Conservation (phyloP, 2,888 invertebrate genomes). For the Gari tellinella region DNA sequence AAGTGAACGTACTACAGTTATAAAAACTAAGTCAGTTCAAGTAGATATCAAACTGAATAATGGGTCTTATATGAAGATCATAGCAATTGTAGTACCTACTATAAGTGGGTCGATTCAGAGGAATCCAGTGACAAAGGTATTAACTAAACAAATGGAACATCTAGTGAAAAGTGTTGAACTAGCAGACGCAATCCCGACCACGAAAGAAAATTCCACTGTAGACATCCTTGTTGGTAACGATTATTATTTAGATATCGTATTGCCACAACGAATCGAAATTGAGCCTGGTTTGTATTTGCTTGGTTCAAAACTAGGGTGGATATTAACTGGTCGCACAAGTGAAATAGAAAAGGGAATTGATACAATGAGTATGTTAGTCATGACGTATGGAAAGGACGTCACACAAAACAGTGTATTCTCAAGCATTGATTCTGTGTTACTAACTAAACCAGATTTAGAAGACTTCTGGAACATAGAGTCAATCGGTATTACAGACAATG, state of each 20-base stretch:
- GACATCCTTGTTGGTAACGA: conserved; percentile 7
- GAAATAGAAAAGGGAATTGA: not conserved
- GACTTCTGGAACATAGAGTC: no score
- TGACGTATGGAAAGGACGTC: conserved; percentile 1
- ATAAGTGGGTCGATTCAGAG: conserved; percentile 21
- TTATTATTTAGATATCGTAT: no score
- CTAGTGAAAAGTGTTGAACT: conserved; percentile 10
- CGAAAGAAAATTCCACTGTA: not conserved
- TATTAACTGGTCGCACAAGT: not conserved
- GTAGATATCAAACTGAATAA: conserved; percentile 18
- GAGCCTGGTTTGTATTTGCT: conserved; percentile 3
- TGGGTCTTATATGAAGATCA: conserved; percentile 12
- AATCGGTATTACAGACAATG: conserved; percentile 12
- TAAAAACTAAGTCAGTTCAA: conserved; percentile 15
- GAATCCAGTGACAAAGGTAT: conserved; percentile 7
- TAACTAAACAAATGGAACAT: not conserved
- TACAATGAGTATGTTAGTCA: not conserved
- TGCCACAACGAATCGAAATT: conserved; percentile 6
- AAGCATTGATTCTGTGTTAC: not conserved
- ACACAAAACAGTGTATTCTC: not conserved
- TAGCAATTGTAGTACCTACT: conserved; percentile 24
- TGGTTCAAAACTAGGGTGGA: conserved; percentile 10
- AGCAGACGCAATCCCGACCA: not conserved
- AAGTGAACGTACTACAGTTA: conserved; percentile 17
- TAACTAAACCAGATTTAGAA: conserved; percentile 10